Base-by-base conservation (phyloP, 2,888 invertebrate species). In the Megaustenia siamemsis region DNA sequence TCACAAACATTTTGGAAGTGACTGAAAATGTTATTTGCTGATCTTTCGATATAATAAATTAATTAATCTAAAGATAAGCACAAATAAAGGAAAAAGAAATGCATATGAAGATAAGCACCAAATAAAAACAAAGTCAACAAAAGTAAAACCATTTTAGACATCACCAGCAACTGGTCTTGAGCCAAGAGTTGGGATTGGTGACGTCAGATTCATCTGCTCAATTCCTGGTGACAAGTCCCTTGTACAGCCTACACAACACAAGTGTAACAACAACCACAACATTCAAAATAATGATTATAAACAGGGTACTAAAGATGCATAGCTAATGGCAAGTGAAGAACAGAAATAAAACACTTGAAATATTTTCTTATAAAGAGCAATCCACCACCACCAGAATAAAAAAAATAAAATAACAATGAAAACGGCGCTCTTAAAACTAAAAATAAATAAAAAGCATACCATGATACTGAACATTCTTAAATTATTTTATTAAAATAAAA, bases 161-260 rank as follows among this genome's bases (percentile, higher is more conserved):
- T 85, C 81, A 85, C 85, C 85, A 81, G 81, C 68, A 43, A 81
- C 32, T 35, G 85, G 77, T 85, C 85, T 85, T 85, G 85, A 45
- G 35, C 85, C 81, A 76, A 81, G 68, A 35, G 84, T 73, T 5
- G 81, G 24, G 35, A 77, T 49, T 10, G 81, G 68, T 4, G 78
- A 45, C 4, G 80, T 49, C 21, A 81, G 56, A 81, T 76, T 73
- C 73, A 66, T 84, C 79, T 73, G 84, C 40, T 80, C 84, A 56
- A 38, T 24, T 38, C 49, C 80, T 40, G 84, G 83, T 40, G 78
- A 78, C 21, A 49, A 40, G 15, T 83, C 77, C 60, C 83, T 83
- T 77, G 83, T 56, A 49, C 53, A 77, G 66, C 83, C 83, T 78
- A 84, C 73, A 56, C 60, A 73, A 56, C 53, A 82, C 73, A 82